Evolutionary conservation across 2,888 invertebrate species (phyloP).

Genomic region (Saturnia japonica): DNA sequence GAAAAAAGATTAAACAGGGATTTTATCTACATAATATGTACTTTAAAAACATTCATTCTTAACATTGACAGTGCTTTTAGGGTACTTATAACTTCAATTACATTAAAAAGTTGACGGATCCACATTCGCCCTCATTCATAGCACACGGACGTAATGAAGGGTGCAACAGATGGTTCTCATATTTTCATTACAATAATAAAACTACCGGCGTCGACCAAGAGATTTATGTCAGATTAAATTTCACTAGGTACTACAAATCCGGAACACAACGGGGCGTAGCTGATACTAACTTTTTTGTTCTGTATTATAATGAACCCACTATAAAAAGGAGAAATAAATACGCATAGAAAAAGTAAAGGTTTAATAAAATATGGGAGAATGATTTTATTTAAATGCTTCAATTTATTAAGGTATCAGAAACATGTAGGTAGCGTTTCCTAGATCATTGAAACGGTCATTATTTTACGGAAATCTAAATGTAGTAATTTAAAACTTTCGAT

Average conservation of each 20-base stretch:
- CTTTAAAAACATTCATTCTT: conserved; percentile 54
- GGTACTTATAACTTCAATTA: conserved; percentile 75
- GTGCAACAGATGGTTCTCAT: conserved; percentile 79
- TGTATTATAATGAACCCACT: conserved; percentile 3
- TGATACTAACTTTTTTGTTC: conserved; percentile 55
- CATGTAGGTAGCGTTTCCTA: conserved; percentile 45
- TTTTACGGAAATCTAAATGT: conserved; percentile 56
- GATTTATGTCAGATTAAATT: conserved; percentile 79
- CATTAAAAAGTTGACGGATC: conserved; percentile 76
- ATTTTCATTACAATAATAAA: conserved; percentile 75
- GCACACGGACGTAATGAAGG: conserved; percentile 73
- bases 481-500: conserved; percentile 64
- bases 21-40: conserved; percentile 20
- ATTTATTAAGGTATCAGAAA: conserved; percentile 16
- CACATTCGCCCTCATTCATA: conserved; percentile 69
- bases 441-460: conserved; percentile 42
- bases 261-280: conserved; percentile 71
- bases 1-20: no score
- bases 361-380: conserved; percentile 6
- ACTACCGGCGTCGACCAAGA: conserved; percentile 65
- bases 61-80: conserved; percentile 62
- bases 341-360: conserved; percentile 6
- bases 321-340: conserved; percentile 5
- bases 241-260: conserved; percentile 68
- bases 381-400: conserved; percentile 9